Evolutionary conservation across 1,140 invertebrate species (phyloP), one percentile per base, ranked within the genome.

Genomic region (Drosophila truncata): DNA sequence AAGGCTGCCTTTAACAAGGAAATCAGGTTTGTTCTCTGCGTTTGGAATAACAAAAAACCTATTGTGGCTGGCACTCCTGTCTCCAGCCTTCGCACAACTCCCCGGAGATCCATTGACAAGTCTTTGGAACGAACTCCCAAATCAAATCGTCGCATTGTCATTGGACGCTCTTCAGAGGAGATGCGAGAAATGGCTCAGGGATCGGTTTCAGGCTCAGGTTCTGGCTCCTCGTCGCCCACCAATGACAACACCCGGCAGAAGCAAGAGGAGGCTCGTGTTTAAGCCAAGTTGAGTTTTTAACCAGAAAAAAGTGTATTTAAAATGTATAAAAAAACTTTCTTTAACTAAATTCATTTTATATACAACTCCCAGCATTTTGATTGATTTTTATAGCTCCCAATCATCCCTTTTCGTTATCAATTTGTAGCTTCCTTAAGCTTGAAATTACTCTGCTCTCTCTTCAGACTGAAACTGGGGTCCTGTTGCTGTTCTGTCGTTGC

Each of bases 11-110:
- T 91, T 16, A 66, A 49, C 1, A 92, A 84, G 57, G 91, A 92
- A 64, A 71, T 91, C 4, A 64, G 54, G 8, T 92, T 92, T 29
- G 85, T 92, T 14, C 60, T 92, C 13, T 73, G 81, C 46, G 76
- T 92, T 37, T 92, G 91, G 91, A 92, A 91, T 64, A 90, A 91
- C 35, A 91, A 90, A 50, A 92, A 92, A 16, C 91, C 91, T 8
- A 80, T 92, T 5, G 41, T 50, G 4, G 74, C 65, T 2, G 55
- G 63, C 13, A 82, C 91, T 11, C 85, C 88, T 0, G 50, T 62
- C 0, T 76, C 82, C 10, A 92, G 87, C 61, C 33, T 84, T 16
- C 46, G 73, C 11, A 70, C 69, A 6, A 80, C 90, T 4, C 71
- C 78, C 0, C 75, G 75, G 9, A 76, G 65, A 7, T 87, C 88